phyloP scores from a whole-genome alignment of 2,888 invertebrate genomes.

The Oligia latruncula region DNA sequence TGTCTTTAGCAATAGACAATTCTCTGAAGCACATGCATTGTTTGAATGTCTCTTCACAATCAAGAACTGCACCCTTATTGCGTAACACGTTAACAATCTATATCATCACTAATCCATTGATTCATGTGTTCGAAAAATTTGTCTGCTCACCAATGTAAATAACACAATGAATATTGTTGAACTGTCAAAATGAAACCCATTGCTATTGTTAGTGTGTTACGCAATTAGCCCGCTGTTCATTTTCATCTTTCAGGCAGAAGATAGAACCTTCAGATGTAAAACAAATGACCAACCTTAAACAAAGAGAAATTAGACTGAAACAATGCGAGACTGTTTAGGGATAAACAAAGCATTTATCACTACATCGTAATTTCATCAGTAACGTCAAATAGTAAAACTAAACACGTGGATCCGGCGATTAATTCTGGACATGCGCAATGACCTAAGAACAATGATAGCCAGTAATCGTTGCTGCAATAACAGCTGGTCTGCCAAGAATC shows the following conservation, averaged over 20 bases:
- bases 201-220: neutral
- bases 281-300: conserved; percentile 13
- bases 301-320: conserved; percentile 40
- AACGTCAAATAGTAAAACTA: conserved; percentile 48
- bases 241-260: neutral
- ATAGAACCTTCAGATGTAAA: conserved; percentile 1
- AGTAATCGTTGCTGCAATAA: conserved; percentile 42
- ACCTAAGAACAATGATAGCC: conserved; percentile 57
- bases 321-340: conserved; percentile 32
- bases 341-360: conserved; percentile 50
- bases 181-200: neutral
- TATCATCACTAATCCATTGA: neutral
- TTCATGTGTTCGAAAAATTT: neutral
- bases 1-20: neutral
- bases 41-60: neutral
- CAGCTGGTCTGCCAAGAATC: conserved; percentile 49
- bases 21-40: neutral
- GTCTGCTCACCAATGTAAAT: neutral
- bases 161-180: neutral
- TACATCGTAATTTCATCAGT: conserved; percentile 50
- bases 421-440: conserved; percentile 52
- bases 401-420: conserved; percentile 50
- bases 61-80: neutral
- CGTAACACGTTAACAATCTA: neutral
- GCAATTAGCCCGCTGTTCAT: neutral